A percentile compares a stretch with the other conserved stretches of the same genome.
These are phyloP conservation scores for Microcebus ravelobensis DNA, from an alignment of 2,113 vertebrate species.

Conservation along the genomic window DNA sequence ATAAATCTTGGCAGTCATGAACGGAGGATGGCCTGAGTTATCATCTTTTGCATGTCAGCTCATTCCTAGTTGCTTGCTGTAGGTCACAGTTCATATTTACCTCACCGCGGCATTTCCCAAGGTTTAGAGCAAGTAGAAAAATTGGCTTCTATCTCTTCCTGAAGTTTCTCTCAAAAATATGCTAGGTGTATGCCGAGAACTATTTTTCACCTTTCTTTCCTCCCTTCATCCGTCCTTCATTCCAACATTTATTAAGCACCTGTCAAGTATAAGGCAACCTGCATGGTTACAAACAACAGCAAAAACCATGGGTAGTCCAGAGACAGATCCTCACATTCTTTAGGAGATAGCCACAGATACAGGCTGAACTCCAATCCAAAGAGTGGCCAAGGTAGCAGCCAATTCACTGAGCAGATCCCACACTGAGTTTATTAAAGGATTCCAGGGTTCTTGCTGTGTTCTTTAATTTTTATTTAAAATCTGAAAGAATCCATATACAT, in stretches of 20 bases:
- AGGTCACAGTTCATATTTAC: background rate
- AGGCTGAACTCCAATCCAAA: background rate
- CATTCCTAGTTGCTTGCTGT: background rate
- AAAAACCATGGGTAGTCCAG: background rate
- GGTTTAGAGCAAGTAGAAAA: background rate
- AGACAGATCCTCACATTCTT: conserved; percentile 12
- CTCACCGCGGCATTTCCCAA: background rate
- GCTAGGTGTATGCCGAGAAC: background rate
- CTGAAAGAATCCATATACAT: background rate
- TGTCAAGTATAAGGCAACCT: background rate
- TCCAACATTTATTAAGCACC: background rate
- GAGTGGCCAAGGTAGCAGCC: background rate
- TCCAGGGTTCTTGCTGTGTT: background rate
- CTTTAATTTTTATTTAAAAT: conserved; percentile 52
- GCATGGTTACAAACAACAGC: background rate
- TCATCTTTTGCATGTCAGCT: background rate
- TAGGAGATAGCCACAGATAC: background rate
- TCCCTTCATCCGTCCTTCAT: too few species aligned
- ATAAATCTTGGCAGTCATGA: background rate
- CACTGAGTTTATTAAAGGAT: background rate
- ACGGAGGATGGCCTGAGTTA: background rate
- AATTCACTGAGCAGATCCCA: background rate
- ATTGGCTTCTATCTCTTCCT: conserved; percentile 17
- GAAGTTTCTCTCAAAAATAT: conserved; percentile 43
- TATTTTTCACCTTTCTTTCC: background rate